Evolutionary conservation across 2,113 vertebrate genomes (phyloP).

Genomic region (Stictonetta naevosa): DNA sequence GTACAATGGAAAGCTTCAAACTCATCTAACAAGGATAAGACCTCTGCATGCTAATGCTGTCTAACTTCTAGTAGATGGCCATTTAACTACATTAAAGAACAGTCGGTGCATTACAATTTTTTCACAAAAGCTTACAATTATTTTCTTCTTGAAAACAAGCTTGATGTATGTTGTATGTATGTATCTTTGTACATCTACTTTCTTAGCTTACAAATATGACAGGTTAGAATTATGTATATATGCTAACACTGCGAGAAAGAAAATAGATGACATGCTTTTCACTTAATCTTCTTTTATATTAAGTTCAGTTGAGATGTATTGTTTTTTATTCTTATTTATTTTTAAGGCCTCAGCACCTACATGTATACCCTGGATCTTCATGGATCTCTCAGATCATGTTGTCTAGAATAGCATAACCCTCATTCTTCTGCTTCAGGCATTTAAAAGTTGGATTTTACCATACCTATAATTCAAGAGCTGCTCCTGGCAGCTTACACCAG

Average conservation of each 20-base stretch:
- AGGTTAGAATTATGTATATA: not conserved
- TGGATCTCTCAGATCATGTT: not conserved
- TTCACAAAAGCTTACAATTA: not conserved
- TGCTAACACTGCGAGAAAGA: not conserved
- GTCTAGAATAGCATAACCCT: not conserved
- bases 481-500: not conserved
- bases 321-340: too few relatives aligned
- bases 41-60: not conserved
- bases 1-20: not conserved
- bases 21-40: not conserved
- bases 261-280: fast-evolving
- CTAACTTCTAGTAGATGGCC: not conserved
- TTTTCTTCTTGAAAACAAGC: not conserved
- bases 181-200: not conserved
- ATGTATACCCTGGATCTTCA: not conserved
- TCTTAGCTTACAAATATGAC: not conserved
- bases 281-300: not conserved
- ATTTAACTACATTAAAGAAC: not conserved
- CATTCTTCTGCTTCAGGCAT: not conserved
- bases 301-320: not conserved
- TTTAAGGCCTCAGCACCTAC: not conserved
- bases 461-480: not conserved
- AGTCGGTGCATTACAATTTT: not conserved
- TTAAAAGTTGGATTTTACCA: not conserved
- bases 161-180: not conserved